phyloP scores from a whole-genome alignment of 2,797 vertebrate genomes.

The Myripristis murdjan region DNA sequence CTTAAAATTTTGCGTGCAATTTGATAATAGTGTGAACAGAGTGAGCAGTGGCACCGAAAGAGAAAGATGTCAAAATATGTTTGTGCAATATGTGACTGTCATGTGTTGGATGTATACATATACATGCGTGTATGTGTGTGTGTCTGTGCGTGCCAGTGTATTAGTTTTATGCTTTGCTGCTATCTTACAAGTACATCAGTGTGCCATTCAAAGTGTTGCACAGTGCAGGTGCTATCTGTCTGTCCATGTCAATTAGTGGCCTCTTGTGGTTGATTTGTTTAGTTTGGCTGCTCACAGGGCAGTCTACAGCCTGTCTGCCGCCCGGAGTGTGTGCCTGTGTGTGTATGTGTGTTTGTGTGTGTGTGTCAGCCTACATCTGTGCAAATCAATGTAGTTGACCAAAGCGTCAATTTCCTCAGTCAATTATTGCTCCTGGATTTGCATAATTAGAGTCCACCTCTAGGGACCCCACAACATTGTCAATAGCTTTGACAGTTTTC shows the following conservation, averaged over 20 bases:
- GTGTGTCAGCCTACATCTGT: background rate
- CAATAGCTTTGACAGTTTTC: constrained; percentile 15
- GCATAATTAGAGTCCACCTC: background rate
- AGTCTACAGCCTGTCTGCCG: background rate
- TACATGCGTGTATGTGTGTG: background rate
- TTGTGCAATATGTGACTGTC: background rate
- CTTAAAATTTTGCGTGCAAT: background rate
- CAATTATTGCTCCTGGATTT: constrained; percentile 18
- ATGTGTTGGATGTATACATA: background rate
- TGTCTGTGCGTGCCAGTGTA: constrained; percentile 1
- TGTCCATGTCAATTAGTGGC: constrained; percentile 18
- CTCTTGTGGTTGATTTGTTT: constrained; percentile 21
- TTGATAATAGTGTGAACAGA: background rate
- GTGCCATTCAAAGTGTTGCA: background rate
- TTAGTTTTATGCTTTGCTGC: background rate
- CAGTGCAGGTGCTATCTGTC: background rate
- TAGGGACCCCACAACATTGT: background rate
- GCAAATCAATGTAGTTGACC: background rate
- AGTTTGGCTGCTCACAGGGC: background rate
- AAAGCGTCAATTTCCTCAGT: constrained; percentile 11
- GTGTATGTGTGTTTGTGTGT: constrained; percentile 14
- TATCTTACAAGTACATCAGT: background rate
- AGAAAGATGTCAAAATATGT: background rate
- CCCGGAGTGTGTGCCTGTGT: constrained; percentile 1
- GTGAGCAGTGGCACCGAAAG: background rate